Evolutionary conservation across 2,888 invertebrate species (phyloP).

Genomic region (Philaethria dido): DNA sequence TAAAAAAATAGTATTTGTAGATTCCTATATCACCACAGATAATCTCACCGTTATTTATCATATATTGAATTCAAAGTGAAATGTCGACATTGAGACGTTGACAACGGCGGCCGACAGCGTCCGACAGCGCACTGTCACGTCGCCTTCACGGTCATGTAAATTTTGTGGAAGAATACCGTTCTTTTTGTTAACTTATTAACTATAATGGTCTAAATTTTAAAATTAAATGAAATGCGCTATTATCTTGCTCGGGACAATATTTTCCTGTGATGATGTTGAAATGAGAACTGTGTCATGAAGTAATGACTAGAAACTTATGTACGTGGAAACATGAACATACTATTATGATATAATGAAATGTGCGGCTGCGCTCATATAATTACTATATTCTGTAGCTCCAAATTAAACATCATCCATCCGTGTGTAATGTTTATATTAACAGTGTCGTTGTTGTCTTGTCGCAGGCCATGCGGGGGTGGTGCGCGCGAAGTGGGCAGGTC

Average conservation of each 20-base stretch:
- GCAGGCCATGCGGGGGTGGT: constrained; percentile 72
- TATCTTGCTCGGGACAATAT: background rate
- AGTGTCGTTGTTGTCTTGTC: constrained; percentile 33
- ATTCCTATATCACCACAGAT: constrained; percentile 2
- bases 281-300: background rate
- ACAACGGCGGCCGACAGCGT: constrained; percentile 1
- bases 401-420: background rate
- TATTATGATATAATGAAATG: background rate
- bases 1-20: background rate
- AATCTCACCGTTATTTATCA: background rate
- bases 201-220: background rate
- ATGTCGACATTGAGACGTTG: background rate
- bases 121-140: background rate
- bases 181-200: background rate
- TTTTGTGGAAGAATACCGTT: background rate
- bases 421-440: background rate
- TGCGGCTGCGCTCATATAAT: too few species aligned
- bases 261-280: background rate
- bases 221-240: background rate
- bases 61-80: background rate
- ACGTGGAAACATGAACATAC: background rate
- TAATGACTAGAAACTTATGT: background rate
- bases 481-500: constrained; percentile 61
- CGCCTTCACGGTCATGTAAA: background rate
- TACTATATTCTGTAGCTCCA: background rate